A percentile compares a stretch with the other conserved stretches of the same genome.
Conservation (phyloP, 2,888 invertebrate species). For the Arctia plantaginis region DNA sequence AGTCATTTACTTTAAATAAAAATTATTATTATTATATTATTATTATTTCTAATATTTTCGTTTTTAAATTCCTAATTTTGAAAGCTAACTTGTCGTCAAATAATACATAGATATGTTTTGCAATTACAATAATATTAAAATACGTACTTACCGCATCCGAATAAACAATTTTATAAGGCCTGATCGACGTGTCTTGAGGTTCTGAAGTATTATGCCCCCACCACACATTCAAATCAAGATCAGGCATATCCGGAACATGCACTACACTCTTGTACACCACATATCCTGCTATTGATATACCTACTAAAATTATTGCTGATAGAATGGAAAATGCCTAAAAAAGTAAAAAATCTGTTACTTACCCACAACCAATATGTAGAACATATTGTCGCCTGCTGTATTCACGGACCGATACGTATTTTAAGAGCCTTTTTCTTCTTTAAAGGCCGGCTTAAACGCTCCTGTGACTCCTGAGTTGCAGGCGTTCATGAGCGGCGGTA, state of each 20-base stretch:
- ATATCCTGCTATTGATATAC: constrained; percentile 45
- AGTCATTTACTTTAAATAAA: too few relatives aligned
- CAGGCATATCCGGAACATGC: constrained; percentile 66
- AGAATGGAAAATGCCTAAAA: constrained; percentile 55
- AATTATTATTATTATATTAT: too few relatives aligned
- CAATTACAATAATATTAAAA: background rate
- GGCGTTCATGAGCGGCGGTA: too few relatives aligned
- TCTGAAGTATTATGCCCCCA: constrained; percentile 69
- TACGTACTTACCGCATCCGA: constrained; percentile 84
- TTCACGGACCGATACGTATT: too few relatives aligned
- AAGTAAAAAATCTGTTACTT: background rate
- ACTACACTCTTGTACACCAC: constrained; percentile 56
- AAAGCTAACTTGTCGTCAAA: too few relatives aligned
- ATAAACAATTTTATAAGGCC: constrained; percentile 87
- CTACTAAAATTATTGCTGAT: constrained; percentile 42
- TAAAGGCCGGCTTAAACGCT: too few relatives aligned
- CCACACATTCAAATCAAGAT: constrained; percentile 66
- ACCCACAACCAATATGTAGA: background rate
- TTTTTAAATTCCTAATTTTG: too few relatives aligned
- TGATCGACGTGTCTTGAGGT: constrained; percentile 80
- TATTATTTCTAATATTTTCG: too few relatives aligned
- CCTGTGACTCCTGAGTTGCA: too few relatives aligned
- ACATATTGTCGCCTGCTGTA: too few relatives aligned
- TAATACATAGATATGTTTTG: background rate
- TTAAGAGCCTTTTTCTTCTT: too few relatives aligned